These are phyloP conservation scores for Mesoclemmys tuberculata DNA, from an alignment of 2,113 vertebrate genomes.

Conservation along the genomic window DNA sequence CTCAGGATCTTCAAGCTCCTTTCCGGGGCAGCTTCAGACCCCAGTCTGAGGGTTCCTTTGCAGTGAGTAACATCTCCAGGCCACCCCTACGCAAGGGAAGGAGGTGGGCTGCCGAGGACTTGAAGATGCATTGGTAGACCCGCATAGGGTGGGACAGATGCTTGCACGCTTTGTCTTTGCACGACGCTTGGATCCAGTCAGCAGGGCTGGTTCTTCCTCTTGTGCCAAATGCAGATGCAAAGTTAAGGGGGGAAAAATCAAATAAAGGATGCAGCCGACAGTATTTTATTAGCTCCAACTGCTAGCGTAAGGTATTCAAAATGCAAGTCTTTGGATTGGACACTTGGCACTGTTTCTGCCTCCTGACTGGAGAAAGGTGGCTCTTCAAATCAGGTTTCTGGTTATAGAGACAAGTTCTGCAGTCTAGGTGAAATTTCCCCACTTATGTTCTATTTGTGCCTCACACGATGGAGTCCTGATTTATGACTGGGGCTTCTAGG, in stretches of 20 bases:
- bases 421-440: background rate
- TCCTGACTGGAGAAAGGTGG: background rate
- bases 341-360: background rate
- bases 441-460: background rate
- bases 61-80: background rate
- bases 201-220: background rate
- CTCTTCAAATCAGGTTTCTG: background rate
- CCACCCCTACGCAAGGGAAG: background rate
- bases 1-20: background rate
- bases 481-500: background rate
- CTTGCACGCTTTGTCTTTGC: background rate
- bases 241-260: background rate
- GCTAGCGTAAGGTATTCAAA: background rate
- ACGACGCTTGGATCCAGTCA: background rate
- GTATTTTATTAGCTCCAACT: background rate
- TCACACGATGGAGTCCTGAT: background rate
- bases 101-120: background rate
- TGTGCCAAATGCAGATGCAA: background rate
- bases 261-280: background rate
- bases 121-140: background rate
- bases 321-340: background rate
- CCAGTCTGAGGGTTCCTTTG: background rate
- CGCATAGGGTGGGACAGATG: background rate
- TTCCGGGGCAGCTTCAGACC: background rate
- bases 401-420: background rate